Evolutionary conservation across 2,797 vertebrate species (phyloP), one percentile per base, ranked within the genome.

Genomic region (Salarias fasciatus): DNA sequence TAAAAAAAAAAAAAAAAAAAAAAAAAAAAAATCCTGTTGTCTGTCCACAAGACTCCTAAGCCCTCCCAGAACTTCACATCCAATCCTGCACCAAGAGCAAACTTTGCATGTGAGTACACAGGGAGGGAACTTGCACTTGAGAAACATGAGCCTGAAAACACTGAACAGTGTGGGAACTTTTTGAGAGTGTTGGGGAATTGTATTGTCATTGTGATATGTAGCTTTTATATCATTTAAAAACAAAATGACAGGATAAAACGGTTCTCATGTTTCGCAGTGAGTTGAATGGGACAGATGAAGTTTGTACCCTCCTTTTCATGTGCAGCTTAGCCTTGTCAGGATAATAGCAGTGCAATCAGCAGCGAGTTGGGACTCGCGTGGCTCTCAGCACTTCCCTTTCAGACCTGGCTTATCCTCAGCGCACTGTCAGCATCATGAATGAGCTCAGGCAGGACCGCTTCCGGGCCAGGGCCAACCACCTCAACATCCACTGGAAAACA

Each of bases 341-440:
- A 85, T 87, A 87, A 89, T 75, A 80, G 75, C 55, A 13, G 58
- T 58, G 79, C 69, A 58, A 78, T 68, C 76, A 63, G 75, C 73
- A 62, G 68, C 53, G 63, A 11, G 37, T 28, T 46, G 58, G 63
- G 76, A 72, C 76, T 80, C 75, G 71, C 82, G 86, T 90, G 84
- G 71, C 76, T 77, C 81, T 92, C 91, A 92, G 91, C 92, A 92
- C 78, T 91, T 92, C 88, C 82, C 88, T 91, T 93, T 92, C 88
- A 92, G 84, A 50, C 59, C 81, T 24, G 83, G 90, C 90, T 93
- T 93, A 92, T 64, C 55, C 60, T 74, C 81, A 35, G 53, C 50
- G 86, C 90, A 54, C 60, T 49, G 88, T 92, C 91, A 92, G 91
- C 92, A 88, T 60, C 75, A 75, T 87, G 71, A 86, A 78, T 64